Evolutionary conservation across 2,113 vertebrate genomes (phyloP), one percentile per base, ranked within the genome.

Genomic region (Gymnarchus niloticus): DNA sequence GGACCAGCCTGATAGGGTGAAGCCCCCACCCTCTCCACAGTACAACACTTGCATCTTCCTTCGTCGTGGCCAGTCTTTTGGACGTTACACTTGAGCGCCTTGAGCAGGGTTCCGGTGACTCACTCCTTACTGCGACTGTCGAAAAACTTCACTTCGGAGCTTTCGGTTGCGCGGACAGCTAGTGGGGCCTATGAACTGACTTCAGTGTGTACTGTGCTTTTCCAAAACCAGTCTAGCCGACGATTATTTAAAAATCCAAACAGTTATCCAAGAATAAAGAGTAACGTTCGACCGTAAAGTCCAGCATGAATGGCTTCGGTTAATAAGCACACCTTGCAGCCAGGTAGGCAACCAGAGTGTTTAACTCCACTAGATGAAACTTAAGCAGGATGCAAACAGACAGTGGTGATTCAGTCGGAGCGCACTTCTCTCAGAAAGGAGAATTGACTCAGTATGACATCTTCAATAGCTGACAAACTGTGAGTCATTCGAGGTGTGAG

Each of bases 391-490:
- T 54, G 65, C 23, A 19, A 85, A 37, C 61, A 56, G 84, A 33
- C 33, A 49, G 56, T 12, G n/a, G 49, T 76, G 65, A 76, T 61
- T 77, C 84, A 85, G 84, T 56, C 21, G 41, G 48, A 59, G 65
- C 65, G 65, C 23, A 28, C 61, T 56, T 54, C 25, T 76, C 65
- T 65, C 65, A 10, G 49, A 23, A 77, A 49, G 33, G 44, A 49
- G 61, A 54, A 25, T 25, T 73, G 83, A 84, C 61, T 84, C 61
- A 73, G 46, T 52, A 65, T 84, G 83, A 69, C 83, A 73, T 69
- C 49, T 56, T 54, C 84, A 56, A 56, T 76, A 73, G 84, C 84
- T 76, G 61, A 77, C 84, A 85, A 85, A 77, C 28, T 77, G 65
- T 77, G 84, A 85, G 61, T 85, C 65, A 52, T 33, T 69, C 23